These are phyloP conservation scores for Octomys mimax DNA, from an alignment of 2,797 vertebrate species.

Conservation along the genomic window DNA sequence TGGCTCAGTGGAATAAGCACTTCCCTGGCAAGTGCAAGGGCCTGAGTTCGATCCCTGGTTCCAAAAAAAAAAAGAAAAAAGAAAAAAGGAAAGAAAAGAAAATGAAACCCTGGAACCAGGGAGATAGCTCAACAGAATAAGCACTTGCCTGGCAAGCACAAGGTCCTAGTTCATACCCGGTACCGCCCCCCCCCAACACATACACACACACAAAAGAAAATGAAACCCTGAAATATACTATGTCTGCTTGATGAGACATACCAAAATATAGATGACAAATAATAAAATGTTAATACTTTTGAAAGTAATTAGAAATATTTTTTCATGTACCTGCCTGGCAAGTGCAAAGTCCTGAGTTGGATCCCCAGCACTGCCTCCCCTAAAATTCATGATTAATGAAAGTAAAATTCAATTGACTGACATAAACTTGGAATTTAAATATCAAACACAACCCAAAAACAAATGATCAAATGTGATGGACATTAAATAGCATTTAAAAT, in stretches of 20 bases:
- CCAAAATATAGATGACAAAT: constrained; percentile 84
- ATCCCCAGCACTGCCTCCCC: too few relatives aligned
- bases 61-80: too few relatives aligned
- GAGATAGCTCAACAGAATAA: too few relatives aligned
- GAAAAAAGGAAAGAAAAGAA: too few relatives aligned
- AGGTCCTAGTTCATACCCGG: too few relatives aligned
- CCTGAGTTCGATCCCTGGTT: too few relatives aligned
- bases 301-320: constrained; percentile 86
- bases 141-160: too few relatives aligned
- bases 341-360: too few relatives aligned
- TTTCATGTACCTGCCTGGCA: background rate
- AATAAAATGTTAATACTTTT: constrained; percentile 86
- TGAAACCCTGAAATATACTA: constrained; percentile 78
- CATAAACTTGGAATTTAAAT: constrained; percentile 93
- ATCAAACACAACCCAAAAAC: constrained; percentile 90
- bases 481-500: constrained; percentile 83
- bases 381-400: constrained; percentile 89
- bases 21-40: too few relatives aligned
- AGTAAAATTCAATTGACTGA: constrained; percentile 89
- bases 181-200: too few relatives aligned
- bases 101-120: too few relatives aligned
- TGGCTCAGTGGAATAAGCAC: too few relatives aligned
- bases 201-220: background rate
- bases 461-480: constrained; percentile 93
- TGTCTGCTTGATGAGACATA: constrained; percentile 85